Evolutionary conservation across 2,888 invertebrate species (phyloP).

Genomic region (Luffia ferchaultella): DNA sequence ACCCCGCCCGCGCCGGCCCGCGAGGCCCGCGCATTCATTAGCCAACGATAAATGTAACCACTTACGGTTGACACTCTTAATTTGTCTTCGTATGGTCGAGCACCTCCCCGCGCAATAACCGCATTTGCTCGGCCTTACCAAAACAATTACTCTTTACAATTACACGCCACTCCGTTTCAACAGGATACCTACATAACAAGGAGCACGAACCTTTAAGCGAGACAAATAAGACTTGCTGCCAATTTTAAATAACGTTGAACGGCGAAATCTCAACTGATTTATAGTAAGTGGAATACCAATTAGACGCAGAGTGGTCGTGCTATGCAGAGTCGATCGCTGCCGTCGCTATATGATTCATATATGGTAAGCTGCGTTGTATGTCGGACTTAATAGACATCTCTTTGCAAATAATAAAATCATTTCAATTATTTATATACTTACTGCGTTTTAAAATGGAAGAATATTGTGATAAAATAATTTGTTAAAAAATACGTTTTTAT

Average conservation of each 20-base stretch:
- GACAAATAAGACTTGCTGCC: neutral
- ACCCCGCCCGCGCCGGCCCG: conserved; percentile 43
- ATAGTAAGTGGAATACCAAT: conserved; percentile 48
- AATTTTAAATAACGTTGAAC: conserved; percentile 2
- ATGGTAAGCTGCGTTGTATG: conserved; percentile 5
- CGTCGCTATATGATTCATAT: conserved; percentile 47
- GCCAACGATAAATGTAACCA: conserved; percentile 6
- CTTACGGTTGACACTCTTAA: conserved; percentile 5
- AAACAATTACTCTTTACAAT: too few species aligned
- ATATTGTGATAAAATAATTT: too few species aligned
- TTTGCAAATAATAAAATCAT: conserved; percentile 1
- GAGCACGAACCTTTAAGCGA: neutral
- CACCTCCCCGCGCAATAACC: too few species aligned
- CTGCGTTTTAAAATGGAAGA: neutral
- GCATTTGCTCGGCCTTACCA: too few species aligned
- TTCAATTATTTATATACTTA: neutral
- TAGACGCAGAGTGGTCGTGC: conserved; percentile 27
- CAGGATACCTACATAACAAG: too few species aligned
- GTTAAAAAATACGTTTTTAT: too few species aligned
- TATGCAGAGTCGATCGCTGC: conserved; percentile 25
- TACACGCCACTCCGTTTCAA: too few species aligned
- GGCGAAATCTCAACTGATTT: conserved; percentile 27
- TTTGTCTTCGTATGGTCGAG: conserved; percentile 5
- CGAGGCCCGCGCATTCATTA: conserved; percentile 18
- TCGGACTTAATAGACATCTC: conserved; percentile 6